Conservation (phyloP, 1,140 invertebrate genomes). For the Bombus confusus region DNA sequence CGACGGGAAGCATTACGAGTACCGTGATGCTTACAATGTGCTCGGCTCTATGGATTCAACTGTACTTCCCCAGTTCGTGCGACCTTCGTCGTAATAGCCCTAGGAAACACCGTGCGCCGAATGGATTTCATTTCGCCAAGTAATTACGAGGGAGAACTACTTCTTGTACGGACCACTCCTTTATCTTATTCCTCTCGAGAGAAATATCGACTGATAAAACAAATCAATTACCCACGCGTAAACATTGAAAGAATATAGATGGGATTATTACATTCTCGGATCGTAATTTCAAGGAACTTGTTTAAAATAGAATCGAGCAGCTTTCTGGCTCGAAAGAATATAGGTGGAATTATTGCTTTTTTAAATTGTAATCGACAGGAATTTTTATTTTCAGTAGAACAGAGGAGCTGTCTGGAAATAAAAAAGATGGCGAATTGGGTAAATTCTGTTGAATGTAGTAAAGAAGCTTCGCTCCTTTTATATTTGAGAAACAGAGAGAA, state of each 20-base stretch:
- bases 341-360: background rate
- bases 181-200: background rate
- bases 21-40: conserved; percentile 64
- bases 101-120: background rate
- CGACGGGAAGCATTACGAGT: conserved; percentile 63
- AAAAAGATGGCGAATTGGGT: no score
- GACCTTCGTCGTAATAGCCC: conserved; percentile 51
- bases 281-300: no score
- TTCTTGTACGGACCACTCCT: background rate
- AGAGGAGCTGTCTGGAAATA: no score
- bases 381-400: background rate
- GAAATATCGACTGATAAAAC: background rate
- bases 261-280: background rate
- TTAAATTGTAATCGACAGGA: background rate
- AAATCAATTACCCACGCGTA: background rate
- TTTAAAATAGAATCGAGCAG: no score
- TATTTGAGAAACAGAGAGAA: no score
- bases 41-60: conserved; percentile 44
- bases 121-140: background rate
- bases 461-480: no score
- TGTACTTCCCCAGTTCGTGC: conserved; percentile 37
- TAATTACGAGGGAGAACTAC: background rate
- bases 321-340: no score
- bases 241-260: background rate
- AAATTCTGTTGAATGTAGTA: no score